Evolutionary conservation across 2,797 vertebrate species (phyloP), one percentile per base, ranked within the genome.

Genomic region (Glossophaga mutica): DNA sequence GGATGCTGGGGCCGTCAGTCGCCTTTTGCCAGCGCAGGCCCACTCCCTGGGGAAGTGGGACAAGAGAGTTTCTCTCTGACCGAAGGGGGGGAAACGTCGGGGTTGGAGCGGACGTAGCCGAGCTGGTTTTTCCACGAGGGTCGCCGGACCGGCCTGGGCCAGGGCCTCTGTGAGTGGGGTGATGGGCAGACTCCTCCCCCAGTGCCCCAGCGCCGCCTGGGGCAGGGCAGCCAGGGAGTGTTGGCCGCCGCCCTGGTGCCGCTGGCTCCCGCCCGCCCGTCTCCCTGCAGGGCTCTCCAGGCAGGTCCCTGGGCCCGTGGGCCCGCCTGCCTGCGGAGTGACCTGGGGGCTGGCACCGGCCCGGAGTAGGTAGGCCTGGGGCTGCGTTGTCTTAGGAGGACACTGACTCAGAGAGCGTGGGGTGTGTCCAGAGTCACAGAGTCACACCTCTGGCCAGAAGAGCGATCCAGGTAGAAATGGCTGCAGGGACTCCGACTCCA

Each of bases 61-160:
- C 2, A 0, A 16, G 19, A 76, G 57, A 37, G 26, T 57, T 42
- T 52, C 32, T 50, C 12, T 12, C 26, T 12, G 48, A 34, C 15
- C 0, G 0, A 1, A 1, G 34, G 21, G n/a, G 29, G 32, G 24
- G 29, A n/a, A 37, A 9, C 50, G 6, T 42, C 6, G 0, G n/a
- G n/a, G 5, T 32, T 9, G 42, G 29, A 48, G 85, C 29, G 10
- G 9, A 3, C 59, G 2, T 6, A 24, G 55, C 24, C 18, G 32
- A 9, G 32, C 74, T 5, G 21, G 32, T 86, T 87, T 77, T 73
- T 29, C 26, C 9, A 26, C 4, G 0, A 62, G 81, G 37, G 12
- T n/a, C 65, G 62, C 67, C 16, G 48, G 73, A 34, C 42, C 9
- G 15, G 68, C 10, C 5, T 1, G 32, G 42, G 71, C 50, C 26